A percentile compares a stretch with the other conserved stretches of the same genome.
These are phyloP conservation scores for Drosophila nasuta DNA, from an alignment of 1,140 invertebrate species.

Conservation along the genomic window DNA sequence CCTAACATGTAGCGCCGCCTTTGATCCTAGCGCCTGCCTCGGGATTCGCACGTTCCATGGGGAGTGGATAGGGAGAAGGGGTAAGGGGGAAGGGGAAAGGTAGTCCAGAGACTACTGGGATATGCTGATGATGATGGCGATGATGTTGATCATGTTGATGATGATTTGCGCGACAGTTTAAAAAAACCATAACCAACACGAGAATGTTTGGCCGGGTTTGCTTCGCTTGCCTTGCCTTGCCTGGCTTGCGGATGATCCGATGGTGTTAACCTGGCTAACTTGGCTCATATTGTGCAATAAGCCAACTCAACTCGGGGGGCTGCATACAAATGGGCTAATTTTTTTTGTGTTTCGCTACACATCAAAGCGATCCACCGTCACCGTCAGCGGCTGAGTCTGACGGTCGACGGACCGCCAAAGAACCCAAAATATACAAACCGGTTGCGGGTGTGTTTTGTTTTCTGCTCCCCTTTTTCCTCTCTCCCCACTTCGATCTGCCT, in stretches of 20 bases:
- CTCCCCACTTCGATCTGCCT: not conserved
- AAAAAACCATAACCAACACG: slow-evolving; percentile 84
- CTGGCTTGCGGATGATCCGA: too few relatives aligned
- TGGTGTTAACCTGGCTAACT: slow-evolving; percentile 47
- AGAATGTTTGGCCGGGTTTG: slow-evolving; percentile 37
- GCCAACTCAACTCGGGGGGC: slow-evolving; percentile 60
- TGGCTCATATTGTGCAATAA: slow-evolving; percentile 83
- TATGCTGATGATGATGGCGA: slow-evolving; percentile 18
- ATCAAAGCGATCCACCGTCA: slow-evolving; percentile 62
- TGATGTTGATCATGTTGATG: slow-evolving; percentile 61
- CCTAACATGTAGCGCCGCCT: slow-evolving; percentile 63
- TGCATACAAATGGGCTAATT: slow-evolving; percentile 84
- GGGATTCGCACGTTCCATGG: slow-evolving; percentile 1
- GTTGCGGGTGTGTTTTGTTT: slow-evolving; percentile 62
- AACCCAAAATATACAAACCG: slow-evolving; percentile 77
- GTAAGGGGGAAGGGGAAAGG: not conserved
- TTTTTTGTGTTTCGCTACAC: slow-evolving; percentile 46
- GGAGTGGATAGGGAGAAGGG: slow-evolving; percentile 2
- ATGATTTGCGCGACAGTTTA: slow-evolving; percentile 83
- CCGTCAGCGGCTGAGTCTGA: not conserved
- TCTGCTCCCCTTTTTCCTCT: not conserved
- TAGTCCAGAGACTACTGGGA: not conserved
- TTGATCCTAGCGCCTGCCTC: slow-evolving; percentile 68
- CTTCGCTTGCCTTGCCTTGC: not conserved
- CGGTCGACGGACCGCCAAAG: slow-evolving; percentile 55